Conservation (phyloP, 2,113 vertebrate genomes). For the Melanocharis versteri region DNA sequence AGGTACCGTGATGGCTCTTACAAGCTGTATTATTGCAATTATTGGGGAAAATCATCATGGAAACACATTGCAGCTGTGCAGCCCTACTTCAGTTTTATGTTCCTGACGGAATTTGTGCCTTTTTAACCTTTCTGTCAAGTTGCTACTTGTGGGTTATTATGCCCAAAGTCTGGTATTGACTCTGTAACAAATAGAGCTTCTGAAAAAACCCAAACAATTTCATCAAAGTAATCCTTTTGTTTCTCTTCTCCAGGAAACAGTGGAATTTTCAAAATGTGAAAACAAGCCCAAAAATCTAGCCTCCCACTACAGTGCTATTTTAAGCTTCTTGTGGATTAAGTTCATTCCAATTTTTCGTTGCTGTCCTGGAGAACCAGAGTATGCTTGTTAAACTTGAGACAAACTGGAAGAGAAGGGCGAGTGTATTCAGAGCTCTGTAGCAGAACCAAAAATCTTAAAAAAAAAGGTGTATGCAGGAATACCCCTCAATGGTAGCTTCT, state of each 20-base stretch:
- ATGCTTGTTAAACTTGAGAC: neutral
- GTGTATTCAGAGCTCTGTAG: neutral
- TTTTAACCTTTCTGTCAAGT: neutral
- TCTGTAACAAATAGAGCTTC: neutral
- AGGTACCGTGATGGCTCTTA: neutral
- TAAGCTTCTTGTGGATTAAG: neutral
- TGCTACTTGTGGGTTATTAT: neutral
- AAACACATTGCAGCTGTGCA: neutral
- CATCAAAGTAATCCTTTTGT: neutral
- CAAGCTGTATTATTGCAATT: neutral
- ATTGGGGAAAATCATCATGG: neutral
- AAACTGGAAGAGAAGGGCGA: neutral
- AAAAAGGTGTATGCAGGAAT: neutral
- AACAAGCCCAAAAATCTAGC: neutral
- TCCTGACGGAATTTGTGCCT: neutral
- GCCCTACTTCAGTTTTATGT: neutral
- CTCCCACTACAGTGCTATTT: neutral
- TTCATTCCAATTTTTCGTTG: neutral
- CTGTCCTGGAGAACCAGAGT: neutral
- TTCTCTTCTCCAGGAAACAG: neutral
- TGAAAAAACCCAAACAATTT: neutral
- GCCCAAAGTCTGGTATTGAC: neutral
- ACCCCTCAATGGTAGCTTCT: neutral
- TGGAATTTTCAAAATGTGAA: neutral
- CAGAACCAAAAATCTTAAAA: neutral